Conservation (phyloP, 1,140 invertebrate species). For the Leptopilina clavipes region DNA sequence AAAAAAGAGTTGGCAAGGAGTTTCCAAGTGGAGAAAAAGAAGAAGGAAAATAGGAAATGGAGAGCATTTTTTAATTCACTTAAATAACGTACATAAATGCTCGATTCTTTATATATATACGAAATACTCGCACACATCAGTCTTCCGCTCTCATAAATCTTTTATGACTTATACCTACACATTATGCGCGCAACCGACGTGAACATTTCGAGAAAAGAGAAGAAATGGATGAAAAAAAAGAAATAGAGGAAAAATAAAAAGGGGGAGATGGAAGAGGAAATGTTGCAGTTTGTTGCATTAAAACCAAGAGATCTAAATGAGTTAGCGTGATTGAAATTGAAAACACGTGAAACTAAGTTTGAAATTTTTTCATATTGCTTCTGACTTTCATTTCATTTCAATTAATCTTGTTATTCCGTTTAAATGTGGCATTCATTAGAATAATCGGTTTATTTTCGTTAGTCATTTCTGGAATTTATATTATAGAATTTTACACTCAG, state of each 20-base stretch:
- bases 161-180: slow-evolving; percentile 29
- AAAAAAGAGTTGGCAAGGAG: not conserved
- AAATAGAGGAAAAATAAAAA: not conserved
- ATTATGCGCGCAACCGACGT: slow-evolving; percentile 15
- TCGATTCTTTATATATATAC: not conserved
- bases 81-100: not conserved
- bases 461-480: no score
- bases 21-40: not conserved
- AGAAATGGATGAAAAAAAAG: not conserved
- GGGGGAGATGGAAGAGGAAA: not conserved
- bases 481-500: no score
- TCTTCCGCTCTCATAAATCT: slow-evolving; percentile 30
- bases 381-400: not conserved
- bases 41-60: not conserved
- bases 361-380: no score
- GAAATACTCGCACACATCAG: slow-evolving; percentile 14
- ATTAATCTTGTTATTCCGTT: not conserved
- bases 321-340: not conserved
- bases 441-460: no score
- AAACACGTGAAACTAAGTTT: not conserved
- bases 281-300: slow-evolving; percentile 16
- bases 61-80: slow-evolving; percentile 2
- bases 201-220: slow-evolving; percentile 4
- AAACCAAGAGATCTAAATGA: not conserved
- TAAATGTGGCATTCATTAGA: no score